A percentile compares a stretch with the other conserved stretches of the same genome.
These are phyloP conservation scores for Blastomussa wellsi DNA, from an alignment of 92 coral and sea anemone genomes.

Conservation along the genomic window DNA sequence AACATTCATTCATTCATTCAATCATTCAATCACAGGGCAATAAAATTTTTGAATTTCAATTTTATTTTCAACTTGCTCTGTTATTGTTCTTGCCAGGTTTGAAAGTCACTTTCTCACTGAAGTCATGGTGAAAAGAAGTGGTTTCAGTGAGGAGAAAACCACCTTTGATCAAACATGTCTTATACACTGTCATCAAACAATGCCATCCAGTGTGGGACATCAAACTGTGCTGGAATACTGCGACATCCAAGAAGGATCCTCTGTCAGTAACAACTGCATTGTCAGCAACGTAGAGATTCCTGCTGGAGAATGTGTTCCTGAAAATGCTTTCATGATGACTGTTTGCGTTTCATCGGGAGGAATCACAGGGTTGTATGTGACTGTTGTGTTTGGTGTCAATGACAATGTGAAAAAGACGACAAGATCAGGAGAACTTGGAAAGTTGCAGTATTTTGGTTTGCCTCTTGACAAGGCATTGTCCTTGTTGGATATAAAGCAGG, in stretches of 20 bases:
- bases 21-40: too few relatives aligned
- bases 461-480: constrained; percentile 74
- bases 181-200: constrained; percentile 71
- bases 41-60: background rate
- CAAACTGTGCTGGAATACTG: constrained; percentile 87
- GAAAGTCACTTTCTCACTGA: constrained; percentile 71
- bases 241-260: constrained; percentile 61
- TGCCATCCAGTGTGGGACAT: constrained; percentile 68
- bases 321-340: constrained; percentile 76
- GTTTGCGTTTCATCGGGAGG: constrained; percentile 73
- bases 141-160: constrained; percentile 51
- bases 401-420: constrained; percentile 83
- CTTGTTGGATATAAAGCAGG: constrained; percentile 64
- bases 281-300: constrained; percentile 84
- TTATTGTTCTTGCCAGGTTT: constrained; percentile 46
- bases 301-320: constrained; percentile 66
- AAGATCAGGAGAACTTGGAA: constrained; percentile 53
- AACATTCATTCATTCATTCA: too few relatives aligned
- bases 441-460: constrained; percentile 70
- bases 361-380: constrained; percentile 75
- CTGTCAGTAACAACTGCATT: constrained; percentile 76
- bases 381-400: constrained; percentile 78
- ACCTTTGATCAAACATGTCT: constrained; percentile 63
- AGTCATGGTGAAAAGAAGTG: constrained; percentile 63
- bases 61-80: background rate